Conservation (phyloP, 1,140 invertebrate species). For the Atta colombica region DNA sequence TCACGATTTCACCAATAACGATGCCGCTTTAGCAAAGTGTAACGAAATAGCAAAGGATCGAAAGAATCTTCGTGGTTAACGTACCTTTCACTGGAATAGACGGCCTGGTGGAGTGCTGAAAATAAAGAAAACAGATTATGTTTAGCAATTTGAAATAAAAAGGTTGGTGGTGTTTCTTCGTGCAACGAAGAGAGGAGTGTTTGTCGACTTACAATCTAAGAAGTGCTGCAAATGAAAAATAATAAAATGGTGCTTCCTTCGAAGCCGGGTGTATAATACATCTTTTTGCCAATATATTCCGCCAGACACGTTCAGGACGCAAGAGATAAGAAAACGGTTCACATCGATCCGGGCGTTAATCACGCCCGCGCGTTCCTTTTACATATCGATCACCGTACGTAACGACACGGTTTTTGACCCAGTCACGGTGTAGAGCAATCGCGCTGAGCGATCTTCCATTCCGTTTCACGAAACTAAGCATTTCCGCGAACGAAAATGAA, state of each 20-base stretch:
- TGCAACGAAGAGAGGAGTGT: slow-evolving; percentile 53
- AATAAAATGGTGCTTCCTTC: slow-evolving; percentile 39
- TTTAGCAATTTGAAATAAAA: background rate
- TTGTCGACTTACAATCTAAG: slow-evolving; percentile 30
- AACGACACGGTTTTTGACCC: slow-evolving; percentile 51
- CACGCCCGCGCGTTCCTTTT: slow-evolving; percentile 9
- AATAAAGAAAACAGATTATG: slow-evolving; percentile 73
- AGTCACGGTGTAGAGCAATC: slow-evolving; percentile 17
- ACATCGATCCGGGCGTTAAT: slow-evolving; percentile 46
- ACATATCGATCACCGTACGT: slow-evolving; percentile 31
- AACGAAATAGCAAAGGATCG: background rate
- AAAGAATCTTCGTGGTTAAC: slow-evolving; percentile 24
- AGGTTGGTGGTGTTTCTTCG: slow-evolving; percentile 12
- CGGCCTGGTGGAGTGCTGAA: slow-evolving; percentile 84
- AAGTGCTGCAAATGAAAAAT: slow-evolving; percentile 55
- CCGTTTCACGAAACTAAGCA: background rate
- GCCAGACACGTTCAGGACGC: slow-evolving; percentile 3
- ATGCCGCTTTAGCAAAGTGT: slow-evolving; percentile 28
- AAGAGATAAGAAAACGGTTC: slow-evolving; percentile 24
- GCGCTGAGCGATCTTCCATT: slow-evolving; percentile 13
- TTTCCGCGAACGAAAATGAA: background rate
- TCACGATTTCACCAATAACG: slow-evolving; percentile 19
- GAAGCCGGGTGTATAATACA: slow-evolving; percentile 68
- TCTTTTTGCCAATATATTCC: slow-evolving; percentile 29
- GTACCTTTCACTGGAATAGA: slow-evolving; percentile 86